Evolutionary conservation across 2,113 vertebrate species (phyloP).

Genomic region (Typhlomys cinereus): DNA sequence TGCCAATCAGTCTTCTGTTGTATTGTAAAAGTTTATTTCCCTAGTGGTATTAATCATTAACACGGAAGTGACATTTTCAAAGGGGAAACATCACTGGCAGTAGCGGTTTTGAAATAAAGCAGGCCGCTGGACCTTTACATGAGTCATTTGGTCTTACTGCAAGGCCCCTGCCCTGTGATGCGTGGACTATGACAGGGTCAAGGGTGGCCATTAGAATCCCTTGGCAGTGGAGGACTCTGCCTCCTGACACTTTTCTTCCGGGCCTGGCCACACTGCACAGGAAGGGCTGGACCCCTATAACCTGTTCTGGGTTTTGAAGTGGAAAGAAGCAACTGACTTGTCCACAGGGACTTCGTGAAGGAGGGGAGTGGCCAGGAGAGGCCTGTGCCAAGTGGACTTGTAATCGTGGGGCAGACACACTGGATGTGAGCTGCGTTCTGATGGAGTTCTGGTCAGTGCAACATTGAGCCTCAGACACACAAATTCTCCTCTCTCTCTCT

Average conservation of each 20-base stretch:
- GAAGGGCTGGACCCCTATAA: too few species aligned
- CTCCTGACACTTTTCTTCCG: neutral
- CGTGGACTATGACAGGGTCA: neutral
- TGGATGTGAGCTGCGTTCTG: neutral
- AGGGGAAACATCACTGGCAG: neutral
- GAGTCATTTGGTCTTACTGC: neutral
- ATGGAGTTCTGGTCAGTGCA: neutral
- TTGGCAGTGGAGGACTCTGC: neutral
- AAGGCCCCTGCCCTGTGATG: neutral
- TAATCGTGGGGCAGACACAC: neutral
- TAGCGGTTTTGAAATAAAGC: neutral
- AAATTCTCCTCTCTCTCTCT: too few species aligned
- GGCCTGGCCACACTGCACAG: too few species aligned
- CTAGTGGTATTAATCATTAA: neutral
- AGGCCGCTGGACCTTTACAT: neutral
- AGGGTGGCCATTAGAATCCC: neutral
- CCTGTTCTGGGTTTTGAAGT: constrained; percentile 13
- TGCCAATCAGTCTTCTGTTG: neutral
- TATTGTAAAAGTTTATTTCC: neutral
- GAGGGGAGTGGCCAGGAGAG: neutral
- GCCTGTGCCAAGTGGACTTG: neutral
- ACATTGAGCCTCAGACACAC: neutral
- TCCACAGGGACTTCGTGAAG: neutral
- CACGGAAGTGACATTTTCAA: neutral
- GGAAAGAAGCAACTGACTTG: neutral